phyloP scores from a whole-genome alignment of 1,140 invertebrate species.

The Zaprionus ghesquierei region DNA sequence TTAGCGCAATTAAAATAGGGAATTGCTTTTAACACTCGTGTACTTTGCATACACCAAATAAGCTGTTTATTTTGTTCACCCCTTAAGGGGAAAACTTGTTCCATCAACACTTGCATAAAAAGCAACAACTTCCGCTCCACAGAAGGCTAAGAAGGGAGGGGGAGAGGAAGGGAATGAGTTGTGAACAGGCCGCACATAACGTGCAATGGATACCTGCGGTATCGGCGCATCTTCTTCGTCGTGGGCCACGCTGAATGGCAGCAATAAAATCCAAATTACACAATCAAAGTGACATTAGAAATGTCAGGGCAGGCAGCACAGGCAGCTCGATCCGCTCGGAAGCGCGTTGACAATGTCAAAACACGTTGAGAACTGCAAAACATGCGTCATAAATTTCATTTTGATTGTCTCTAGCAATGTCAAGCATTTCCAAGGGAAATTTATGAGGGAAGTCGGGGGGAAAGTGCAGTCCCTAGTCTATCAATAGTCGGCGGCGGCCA shows the following conservation, averaged over 20 bases:
- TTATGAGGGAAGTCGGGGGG: slow-evolving; percentile 42
- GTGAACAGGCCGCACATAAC: slow-evolving; percentile 28
- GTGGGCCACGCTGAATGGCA: slow-evolving; percentile 11
- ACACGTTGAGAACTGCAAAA: slow-evolving; percentile 11
- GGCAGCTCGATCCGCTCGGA: slow-evolving; percentile 38
- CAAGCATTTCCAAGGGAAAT: slow-evolving; percentile 66
- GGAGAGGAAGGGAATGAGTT: neutral
- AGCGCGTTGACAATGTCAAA: slow-evolving; percentile 69
- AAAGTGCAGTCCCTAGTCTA: slow-evolving; percentile 7
- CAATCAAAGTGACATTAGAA: slow-evolving; percentile 66
- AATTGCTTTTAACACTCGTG: neutral
- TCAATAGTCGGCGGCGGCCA: slow-evolving; percentile 44
- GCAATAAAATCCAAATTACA: slow-evolving; percentile 57
- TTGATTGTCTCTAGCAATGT: slow-evolving; percentile 64
- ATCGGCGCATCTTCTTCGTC: slow-evolving; percentile 6
- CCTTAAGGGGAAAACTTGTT: neutral
- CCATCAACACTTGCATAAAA: slow-evolving; percentile 46
- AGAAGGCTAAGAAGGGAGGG: neutral
- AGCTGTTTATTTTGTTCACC: slow-evolving; percentile 7
- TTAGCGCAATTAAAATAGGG: neutral
- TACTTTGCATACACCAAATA: neutral
- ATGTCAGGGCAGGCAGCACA: slow-evolving; percentile 24
- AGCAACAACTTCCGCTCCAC: slow-evolving; percentile 41
- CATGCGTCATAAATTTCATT: slow-evolving; percentile 69
- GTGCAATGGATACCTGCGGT: slow-evolving; percentile 25